phyloP scores from a whole-genome alignment of 2,113 vertebrate genomes.

The Pseudonaja textilis region DNA sequence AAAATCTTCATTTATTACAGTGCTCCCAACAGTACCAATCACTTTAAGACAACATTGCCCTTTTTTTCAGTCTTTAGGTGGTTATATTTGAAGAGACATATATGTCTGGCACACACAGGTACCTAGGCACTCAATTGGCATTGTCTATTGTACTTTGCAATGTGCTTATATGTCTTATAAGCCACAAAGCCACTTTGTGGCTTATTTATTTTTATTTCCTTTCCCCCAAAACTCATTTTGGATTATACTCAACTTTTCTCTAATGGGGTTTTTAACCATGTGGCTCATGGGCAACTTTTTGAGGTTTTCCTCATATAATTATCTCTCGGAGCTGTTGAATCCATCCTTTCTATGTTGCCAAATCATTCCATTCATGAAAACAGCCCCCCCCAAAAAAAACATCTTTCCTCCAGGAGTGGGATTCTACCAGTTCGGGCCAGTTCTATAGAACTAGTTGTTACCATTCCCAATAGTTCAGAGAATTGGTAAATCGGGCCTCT shows the following conservation, averaged over 20 bases:
- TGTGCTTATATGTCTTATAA: slow-evolving; percentile 64
- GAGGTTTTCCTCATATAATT: background rate
- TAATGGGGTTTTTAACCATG: background rate
- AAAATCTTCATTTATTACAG: slow-evolving; percentile 72
- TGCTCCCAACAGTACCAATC: slow-evolving; percentile 65
- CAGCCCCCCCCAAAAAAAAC: background rate
- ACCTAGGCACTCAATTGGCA: slow-evolving; percentile 67
- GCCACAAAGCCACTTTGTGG: slow-evolving; percentile 64
- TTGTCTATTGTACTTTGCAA: slow-evolving; percentile 65
- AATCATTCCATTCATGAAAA: background rate
- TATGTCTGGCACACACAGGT: slow-evolving; percentile 70
- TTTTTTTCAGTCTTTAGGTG: slow-evolving; percentile 72
- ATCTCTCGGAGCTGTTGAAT: background rate
- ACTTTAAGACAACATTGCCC: slow-evolving; percentile 75
- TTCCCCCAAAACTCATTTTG: slow-evolving; percentile 60
- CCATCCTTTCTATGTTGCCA: background rate
- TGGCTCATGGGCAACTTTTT: background rate
- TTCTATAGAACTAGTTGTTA: too few relatives aligned
- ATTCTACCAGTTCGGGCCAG: too few relatives aligned
- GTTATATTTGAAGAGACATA: slow-evolving; percentile 72
- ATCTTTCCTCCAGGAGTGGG: too few relatives aligned
- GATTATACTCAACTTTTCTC: slow-evolving; percentile 48
- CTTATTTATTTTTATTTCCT: slow-evolving; percentile 61
- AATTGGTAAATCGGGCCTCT: too few relatives aligned
- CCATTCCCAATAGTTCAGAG: too few relatives aligned